Evolutionary conservation across 2,113 vertebrate species (phyloP).

Genomic region (Pollimyrus isidori): DNA sequence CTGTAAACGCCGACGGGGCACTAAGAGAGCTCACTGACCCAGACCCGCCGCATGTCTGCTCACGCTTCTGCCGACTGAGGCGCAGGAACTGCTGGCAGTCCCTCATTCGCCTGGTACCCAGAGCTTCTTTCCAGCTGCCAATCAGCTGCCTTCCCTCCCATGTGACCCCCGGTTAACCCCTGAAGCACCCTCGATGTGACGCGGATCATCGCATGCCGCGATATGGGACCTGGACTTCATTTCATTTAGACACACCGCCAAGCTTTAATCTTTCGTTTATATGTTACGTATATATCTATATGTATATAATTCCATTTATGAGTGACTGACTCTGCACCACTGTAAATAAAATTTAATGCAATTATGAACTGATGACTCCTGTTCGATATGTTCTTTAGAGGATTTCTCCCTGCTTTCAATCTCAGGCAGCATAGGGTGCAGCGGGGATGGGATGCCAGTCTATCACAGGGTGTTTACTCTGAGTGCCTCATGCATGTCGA

Average conservation of each 20-base stretch:
- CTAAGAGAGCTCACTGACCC: constrained; percentile 41
- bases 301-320: neutral
- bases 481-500: neutral
- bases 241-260: neutral
- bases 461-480: neutral
- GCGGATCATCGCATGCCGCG: neutral
- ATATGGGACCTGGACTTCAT: neutral
- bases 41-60: constrained; percentile 43
- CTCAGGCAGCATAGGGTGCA: neutral
- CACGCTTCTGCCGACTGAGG: constrained; percentile 46
- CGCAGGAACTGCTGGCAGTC: constrained; percentile 55
- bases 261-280: neutral
- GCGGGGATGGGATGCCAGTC: neutral
- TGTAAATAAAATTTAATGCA: neutral
- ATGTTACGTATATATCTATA: neutral
- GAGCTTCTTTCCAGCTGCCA: constrained; percentile 51
- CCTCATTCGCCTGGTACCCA: constrained; percentile 58
- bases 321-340: neutral
- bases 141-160: constrained; percentile 27
- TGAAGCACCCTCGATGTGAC: neutral
- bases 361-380: neutral
- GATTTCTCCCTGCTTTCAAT: neutral
- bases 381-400: neutral
- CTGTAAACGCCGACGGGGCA: constrained; percentile 43
- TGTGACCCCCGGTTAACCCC: constrained; percentile 29